Percentiles rank a stretch among this genome's conserved stretches.
Evolutionary conservation across 2,113 vertebrate genomes (phyloP).

Genomic region (Prionailurus bengalensis): DNA sequence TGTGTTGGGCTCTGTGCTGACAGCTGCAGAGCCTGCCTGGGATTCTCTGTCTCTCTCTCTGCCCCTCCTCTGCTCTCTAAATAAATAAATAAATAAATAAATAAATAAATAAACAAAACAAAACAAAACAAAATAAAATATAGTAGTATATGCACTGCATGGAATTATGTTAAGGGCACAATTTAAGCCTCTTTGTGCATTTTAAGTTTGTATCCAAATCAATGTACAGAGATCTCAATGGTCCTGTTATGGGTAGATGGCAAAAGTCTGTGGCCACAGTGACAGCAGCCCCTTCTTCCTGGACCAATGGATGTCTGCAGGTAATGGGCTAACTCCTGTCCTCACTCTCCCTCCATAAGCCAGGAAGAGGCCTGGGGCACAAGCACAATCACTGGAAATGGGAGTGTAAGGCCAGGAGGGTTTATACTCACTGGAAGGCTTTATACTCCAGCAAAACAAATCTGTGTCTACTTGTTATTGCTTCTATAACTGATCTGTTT

Average conservation of each 20-base stretch:
- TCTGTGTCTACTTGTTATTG: neutral
- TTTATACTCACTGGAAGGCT: neutral
- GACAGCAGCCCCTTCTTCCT: neutral
- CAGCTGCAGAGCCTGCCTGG: too few species aligned
- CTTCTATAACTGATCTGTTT: neutral
- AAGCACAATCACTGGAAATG: neutral
- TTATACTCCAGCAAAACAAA: neutral
- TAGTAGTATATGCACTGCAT: neutral
- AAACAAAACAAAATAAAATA: too few species aligned
- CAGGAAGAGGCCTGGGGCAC: neutral
- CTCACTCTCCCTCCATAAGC: neutral
- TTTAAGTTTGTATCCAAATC: neutral
- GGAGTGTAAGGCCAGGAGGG: neutral
- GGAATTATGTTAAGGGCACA: neutral
- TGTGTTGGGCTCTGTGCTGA: too few species aligned
- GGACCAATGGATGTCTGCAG: neutral
- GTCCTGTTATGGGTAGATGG: neutral
- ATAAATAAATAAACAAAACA: too few species aligned
- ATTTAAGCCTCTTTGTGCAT: neutral
- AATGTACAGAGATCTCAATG: neutral
- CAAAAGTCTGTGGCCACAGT: neutral
- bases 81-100: too few species aligned
- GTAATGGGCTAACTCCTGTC: neutral
- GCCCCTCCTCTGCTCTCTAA: too few species aligned
- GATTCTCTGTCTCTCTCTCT: too few species aligned